Base-by-base conservation (phyloP, 2,113 vertebrate species). In the Strigops habroptila region DNA sequence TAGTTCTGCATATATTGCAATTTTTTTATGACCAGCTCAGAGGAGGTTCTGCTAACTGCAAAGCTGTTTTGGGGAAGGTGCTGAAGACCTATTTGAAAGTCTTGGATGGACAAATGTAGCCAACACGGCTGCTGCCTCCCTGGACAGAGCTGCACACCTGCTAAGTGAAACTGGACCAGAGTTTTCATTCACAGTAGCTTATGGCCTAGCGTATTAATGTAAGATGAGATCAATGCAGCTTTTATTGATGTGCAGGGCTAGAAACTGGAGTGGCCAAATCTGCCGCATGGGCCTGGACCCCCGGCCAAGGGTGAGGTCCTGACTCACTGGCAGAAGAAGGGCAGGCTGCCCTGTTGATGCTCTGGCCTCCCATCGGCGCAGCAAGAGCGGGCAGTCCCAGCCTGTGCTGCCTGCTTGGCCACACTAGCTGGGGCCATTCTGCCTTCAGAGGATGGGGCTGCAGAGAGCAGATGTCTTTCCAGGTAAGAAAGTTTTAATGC, bases 31-130 rank as follows among this genome's bases (percentile, higher is more conserved):
- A 2, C 23, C 17, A 18, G 10, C 53, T 88, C 55, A 59, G 74
- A 67, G 51, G 21, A 82, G 41, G 25, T 49, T 76, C 37, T 82
- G 67, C 52, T 74, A 79, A 63, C 14, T 2, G 4, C 52, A 37
- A 8, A 74, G 39, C 8, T 67, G 53, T 3, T n/a, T 82, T 70
- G 67, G 68, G 44, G 19, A 73, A 82, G 59, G 41, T 90, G 67
- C 79, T 57, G 52, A 53, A 60, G 57, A 82, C 14, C 33, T 53
- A 9, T 10, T 27, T 46, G 51, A 51, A 60, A 65, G 16, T 43
- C 23, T 78, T 0, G 0, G 30, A 15, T 12, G 44, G 44, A 62
- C 41, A 82, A 84, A 60, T 0, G 0, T 5, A 60, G 57, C 75
- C 1, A 19, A 60, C 21, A 25, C 0, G 1, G 35, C 24, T 88